These are phyloP conservation scores for Laticauda colubrina DNA, from an alignment of 2,113 vertebrate genomes.

Conservation along the genomic window DNA sequence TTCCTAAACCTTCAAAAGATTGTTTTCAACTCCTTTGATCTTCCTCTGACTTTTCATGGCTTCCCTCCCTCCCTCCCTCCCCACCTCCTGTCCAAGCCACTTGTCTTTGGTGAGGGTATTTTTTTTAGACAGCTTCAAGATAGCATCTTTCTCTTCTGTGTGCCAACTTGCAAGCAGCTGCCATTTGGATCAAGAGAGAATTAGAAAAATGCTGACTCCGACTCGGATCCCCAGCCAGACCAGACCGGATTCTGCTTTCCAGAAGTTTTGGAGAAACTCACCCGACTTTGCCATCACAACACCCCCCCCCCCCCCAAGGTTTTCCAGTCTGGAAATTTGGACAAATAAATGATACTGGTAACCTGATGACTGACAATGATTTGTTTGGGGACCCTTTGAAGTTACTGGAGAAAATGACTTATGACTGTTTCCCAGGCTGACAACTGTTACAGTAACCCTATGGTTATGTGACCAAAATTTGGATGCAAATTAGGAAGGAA, in stretches of 20 bases:
- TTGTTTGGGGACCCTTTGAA: no score
- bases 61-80: neutral
- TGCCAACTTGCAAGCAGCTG: no score
- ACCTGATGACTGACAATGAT: no score
- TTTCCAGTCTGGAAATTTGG: neutral
- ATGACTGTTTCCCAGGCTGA: no score
- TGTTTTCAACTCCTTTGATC: neutral
- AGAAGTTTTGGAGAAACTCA: neutral
- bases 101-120: neutral
- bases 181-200: neutral
- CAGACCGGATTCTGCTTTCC: neutral
- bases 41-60: neutral
- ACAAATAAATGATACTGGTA: neutral
- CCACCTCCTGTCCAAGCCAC: neutral
- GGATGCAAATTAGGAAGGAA: no score
- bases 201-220: neutral
- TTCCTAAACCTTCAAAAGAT: neutral
- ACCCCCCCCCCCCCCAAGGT: accelerated
- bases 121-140: neutral
- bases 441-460: no score
- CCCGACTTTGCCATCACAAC: neutral
- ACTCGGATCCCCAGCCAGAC: neutral
- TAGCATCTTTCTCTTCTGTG: neutral
- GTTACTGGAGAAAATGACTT: no score
- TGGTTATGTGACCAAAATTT: no score